Evolutionary conservation across 2,797 vertebrate species (phyloP).

Genomic region (Graptemys geographica): DNA sequence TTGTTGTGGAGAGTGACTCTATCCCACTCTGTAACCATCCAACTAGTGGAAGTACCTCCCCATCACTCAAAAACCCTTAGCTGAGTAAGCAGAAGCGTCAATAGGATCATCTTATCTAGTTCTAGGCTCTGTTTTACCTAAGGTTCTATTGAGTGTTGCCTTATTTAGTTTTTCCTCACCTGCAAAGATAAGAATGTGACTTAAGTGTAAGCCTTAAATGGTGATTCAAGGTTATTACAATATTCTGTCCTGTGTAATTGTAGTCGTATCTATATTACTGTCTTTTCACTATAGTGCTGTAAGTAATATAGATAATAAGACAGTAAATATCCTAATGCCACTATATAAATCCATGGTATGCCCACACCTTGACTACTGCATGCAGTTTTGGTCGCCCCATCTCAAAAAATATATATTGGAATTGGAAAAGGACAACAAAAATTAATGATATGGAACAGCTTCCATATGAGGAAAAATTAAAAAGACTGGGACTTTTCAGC

Average conservation of each 20-base stretch:
- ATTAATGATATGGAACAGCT: too few species aligned
- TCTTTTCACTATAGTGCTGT: neutral
- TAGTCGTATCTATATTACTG: slow-evolving; percentile 4
- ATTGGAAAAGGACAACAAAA: too few species aligned
- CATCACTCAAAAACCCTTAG: neutral
- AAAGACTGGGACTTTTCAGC: too few species aligned
- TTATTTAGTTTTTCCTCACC: neutral
- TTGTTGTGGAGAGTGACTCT: neutral
- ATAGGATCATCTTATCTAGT: neutral
- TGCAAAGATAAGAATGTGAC: fast-evolving
- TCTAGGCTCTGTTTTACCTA: neutral
- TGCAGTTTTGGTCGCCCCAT: too few species aligned
- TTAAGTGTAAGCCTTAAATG: neutral
- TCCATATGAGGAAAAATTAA: too few species aligned
- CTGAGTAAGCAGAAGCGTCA: neutral
- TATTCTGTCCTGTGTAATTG: neutral
- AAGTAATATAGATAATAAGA: neutral
- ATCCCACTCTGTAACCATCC: neutral
- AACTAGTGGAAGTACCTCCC: neutral
- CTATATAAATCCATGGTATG: too few species aligned
- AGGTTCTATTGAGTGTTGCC: neutral
- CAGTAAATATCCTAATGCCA: too few species aligned
- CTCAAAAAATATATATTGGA: too few species aligned
- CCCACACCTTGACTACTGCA: too few species aligned
- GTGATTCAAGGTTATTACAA: neutral